Evolutionary conservation across 2,888 invertebrate genomes (phyloP), one percentile per base, ranked within the genome.

Genomic region (Hemistola chrysoprasaria): DNA sequence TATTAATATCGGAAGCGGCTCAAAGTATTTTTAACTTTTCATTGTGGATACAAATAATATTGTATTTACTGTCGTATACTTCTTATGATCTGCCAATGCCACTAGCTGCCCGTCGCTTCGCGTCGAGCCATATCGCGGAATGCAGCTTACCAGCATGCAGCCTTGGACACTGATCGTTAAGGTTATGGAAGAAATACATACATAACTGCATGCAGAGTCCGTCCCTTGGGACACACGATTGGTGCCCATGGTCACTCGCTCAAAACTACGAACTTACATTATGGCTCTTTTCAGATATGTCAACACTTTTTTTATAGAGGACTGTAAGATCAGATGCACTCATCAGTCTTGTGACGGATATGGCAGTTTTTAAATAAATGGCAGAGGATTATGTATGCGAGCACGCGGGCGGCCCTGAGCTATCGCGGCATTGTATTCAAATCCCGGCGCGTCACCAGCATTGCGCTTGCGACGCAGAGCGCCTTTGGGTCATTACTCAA

Each of bases 391-490:
- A 87, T 84, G 79, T 75, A 84, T 79, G 78, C 81, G 71, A 62
- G 76, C 67, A 70, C 71, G 71, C 77, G 65, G 75, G 79, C 80
- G 81, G 78, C 77, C 76, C 72, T 84, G 85, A 83, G 81, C 67
- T 81, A 84, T 84, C 77, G 82, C 72, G 49, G 78, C 68, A 88
- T 88, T 88, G 87, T 88, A 88, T 88, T 87, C 79, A 85, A 88
- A 88, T 88, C 62, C 63, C 51, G 56, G 61, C 67, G 71, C 79
- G 76, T 78, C 82, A 77, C 62, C 56, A 57, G 55, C 52, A 50
- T 52, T 53, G 62, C 62, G 58, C 59, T 56, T 61, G 62, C 54
- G 52, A 62, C 62, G 47, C 38, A 29, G 44, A 20, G 47, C 39
- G 62, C 64, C 59, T 62, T 59, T 59, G 60, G 59, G 58, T 64